phyloP scores from a whole-genome alignment of 2,888 invertebrate species.

The Mellilla xanthometata region DNA sequence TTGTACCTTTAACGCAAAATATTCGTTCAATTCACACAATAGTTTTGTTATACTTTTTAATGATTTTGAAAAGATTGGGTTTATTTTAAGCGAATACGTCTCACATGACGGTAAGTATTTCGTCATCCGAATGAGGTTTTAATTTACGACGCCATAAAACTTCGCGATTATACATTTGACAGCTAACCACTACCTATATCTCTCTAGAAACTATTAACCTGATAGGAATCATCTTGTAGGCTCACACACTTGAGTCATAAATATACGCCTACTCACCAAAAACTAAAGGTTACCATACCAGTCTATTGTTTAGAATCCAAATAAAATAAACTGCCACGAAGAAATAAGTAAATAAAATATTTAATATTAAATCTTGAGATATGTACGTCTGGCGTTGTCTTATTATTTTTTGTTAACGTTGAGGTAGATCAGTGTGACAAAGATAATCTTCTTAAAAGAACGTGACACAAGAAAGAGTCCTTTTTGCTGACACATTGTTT shows the following conservation, averaged over 20 bases:
- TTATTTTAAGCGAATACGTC: neutral
- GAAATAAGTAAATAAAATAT: slow-evolving; percentile 1
- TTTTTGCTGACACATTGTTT: slow-evolving; percentile 72
- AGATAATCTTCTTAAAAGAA: slow-evolving; percentile 60
- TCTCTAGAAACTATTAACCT: slow-evolving; percentile 50
- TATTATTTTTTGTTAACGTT: slow-evolving; percentile 56
- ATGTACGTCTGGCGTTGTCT: slow-evolving; percentile 36
- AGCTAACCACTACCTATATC: slow-evolving; percentile 38
- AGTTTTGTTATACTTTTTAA: neutral
- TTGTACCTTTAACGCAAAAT: too few relatives aligned
- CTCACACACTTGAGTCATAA: slow-evolving; percentile 46
- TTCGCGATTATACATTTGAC: slow-evolving; percentile 49
- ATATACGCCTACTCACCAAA: slow-evolving; percentile 48
- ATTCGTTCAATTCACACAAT: too few relatives aligned
- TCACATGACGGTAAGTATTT: neutral
- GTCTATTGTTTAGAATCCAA: slow-evolving; percentile 17
- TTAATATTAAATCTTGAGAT: slow-evolving; percentile 29
- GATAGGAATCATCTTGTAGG: slow-evolving; percentile 51
- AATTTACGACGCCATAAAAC: slow-evolving; percentile 32
- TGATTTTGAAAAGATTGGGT: neutral
- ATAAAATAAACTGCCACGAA: slow-evolving; percentile 10
- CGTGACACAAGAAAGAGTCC: slow-evolving; percentile 63
- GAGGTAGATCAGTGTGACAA: slow-evolving; percentile 58
- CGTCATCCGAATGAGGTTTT: slow-evolving; percentile 19
- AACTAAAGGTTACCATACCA: slow-evolving; percentile 15